Evolutionary conservation across 2,797 vertebrate species (phyloP), one percentile per base, ranked within the genome.

Genomic region (Galagoides demidoff): DNA sequence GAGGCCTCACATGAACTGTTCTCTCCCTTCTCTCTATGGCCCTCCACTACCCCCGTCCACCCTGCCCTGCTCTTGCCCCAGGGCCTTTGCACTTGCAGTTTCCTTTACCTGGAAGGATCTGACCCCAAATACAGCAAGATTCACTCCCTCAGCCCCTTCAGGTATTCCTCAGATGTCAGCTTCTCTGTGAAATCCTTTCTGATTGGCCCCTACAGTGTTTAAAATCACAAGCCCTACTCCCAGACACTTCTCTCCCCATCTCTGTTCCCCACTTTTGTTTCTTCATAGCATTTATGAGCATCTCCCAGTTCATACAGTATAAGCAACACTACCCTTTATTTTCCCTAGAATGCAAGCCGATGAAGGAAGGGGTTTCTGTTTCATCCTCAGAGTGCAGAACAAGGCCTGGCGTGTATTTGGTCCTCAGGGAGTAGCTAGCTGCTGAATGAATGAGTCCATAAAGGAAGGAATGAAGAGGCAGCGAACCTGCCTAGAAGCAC

Each of bases 71-170:
- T 81, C 74, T 43, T 55, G 52, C 73, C 95, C 27, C 71, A 4
- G 76, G 81, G 19, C 88, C 84, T 95, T 93, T 87, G 66, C 77
- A 92, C 64, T 2, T 66, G 43, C n/a, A 86, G 45, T 11, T 79
- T 22, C 64, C 31, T 64, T 61, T 57, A 17, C 66, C 55, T 71
- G 19, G 73, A 55, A 57, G 0, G 5, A 17, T 4, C 68, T 81
- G 37, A 37, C 52, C 31, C 27, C 43, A 5, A 88, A 39, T 55
- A 55, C 19, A 55, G 57, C 9, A 68, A 23, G 34, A 10, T 16
- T 55, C 37, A 64, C 39, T 49, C 84, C 29, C 2, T 71, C 45
- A 55, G 6, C 43, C 91, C 91, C 73, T 59, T 70, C 22, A 61
- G 19, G 63, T 34, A 9, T 39, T 73, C 71, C 17, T 49, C 71